phyloP scores from a whole-genome alignment of 2,888 invertebrate species.

The Dicyrtomina minuta region DNA sequence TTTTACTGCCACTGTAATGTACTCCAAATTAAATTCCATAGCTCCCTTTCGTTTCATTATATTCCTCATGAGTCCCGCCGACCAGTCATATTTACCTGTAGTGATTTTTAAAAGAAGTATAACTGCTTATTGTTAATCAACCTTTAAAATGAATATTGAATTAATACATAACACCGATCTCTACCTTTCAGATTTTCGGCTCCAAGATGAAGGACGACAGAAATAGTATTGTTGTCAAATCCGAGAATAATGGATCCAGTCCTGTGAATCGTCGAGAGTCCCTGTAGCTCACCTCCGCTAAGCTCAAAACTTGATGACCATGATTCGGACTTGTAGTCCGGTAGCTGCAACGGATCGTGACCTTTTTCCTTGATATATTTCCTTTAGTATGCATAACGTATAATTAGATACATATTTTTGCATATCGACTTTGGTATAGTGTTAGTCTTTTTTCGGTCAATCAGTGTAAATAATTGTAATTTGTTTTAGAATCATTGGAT shows the following conservation, averaged over 20 bases:
- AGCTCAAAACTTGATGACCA: constrained; percentile 61
- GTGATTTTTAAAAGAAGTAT: neutral
- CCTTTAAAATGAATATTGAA: neutral
- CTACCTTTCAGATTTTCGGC: constrained; percentile 75
- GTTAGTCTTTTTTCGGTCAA: no score
- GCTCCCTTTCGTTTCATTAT: constrained; percentile 44
- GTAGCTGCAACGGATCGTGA: constrained; percentile 74
- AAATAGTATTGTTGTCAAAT: constrained; percentile 70
- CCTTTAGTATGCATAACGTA: neutral
- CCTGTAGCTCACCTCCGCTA: constrained; percentile 74
- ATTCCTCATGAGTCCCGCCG: constrained; percentile 62
- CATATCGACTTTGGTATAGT: neutral
- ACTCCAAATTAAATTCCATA: constrained; percentile 53
- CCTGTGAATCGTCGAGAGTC: constrained; percentile 77
- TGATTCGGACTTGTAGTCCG: constrained; percentile 54
- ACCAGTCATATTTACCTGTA: constrained; percentile 47
- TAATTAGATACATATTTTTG: no score
- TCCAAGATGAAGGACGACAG: constrained; percentile 71
- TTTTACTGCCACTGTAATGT: constrained; percentile 60
- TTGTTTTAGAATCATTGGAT: no score
- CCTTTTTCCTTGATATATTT: constrained; percentile 59
- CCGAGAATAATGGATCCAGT: constrained; percentile 71
- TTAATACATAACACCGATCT: neutral
- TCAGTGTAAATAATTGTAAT: no score
- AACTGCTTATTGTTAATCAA: neutral